Conservation (phyloP, 1,140 invertebrate genomes). For the Musca domestica region DNA sequence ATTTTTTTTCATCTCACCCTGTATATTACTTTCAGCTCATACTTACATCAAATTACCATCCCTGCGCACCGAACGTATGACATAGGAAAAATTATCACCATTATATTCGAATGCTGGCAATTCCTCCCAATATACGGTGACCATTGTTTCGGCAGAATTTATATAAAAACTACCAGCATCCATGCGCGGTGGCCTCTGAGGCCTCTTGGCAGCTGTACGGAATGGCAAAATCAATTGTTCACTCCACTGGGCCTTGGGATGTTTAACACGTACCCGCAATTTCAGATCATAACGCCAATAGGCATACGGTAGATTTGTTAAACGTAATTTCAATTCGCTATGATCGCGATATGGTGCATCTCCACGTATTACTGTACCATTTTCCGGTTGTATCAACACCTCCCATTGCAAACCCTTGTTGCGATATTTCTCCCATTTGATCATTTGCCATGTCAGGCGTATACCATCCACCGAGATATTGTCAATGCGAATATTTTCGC, state of each 20-base stretch:
- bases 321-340: not conserved
- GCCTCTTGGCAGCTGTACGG: conserved; percentile 12
- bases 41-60: conserved; percentile 16
- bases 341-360: not conserved
- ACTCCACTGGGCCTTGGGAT: conserved; percentile 21
- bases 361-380: not conserved
- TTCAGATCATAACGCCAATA: conserved; percentile 23
- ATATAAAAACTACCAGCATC: conserved; percentile 26
- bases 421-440: conserved; percentile 23
- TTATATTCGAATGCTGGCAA: conserved; percentile 15
- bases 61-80: not conserved
- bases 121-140: conserved; percentile 27
- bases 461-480: conserved; percentile 11
- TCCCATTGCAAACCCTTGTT: conserved; percentile 22
- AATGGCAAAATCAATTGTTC: conserved; percentile 22
- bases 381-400: conserved; percentile 20
- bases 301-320: conserved; percentile 21
- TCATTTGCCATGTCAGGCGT: conserved; percentile 21
- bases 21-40: too few species aligned
- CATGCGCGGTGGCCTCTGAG: conserved; percentile 18
- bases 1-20: too few species aligned
- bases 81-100: conserved; percentile 25
- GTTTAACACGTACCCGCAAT: conserved; percentile 15
- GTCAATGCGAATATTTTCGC: conserved; percentile 17
- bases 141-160: conserved; percentile 22